phyloP scores from a whole-genome alignment of 1,140 invertebrate species.

The Parasteatoda tepidariorum region DNA sequence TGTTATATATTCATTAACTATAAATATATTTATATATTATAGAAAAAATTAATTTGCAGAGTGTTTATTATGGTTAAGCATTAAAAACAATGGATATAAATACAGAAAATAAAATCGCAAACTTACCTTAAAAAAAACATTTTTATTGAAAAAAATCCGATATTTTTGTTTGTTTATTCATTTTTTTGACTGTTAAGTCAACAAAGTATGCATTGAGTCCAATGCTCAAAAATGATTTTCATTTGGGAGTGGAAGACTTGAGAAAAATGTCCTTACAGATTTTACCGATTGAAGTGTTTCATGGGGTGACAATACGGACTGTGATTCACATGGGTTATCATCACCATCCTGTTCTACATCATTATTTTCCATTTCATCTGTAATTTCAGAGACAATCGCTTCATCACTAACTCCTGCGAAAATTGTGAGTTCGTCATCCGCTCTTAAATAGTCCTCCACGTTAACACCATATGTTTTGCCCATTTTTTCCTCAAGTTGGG shows the following conservation, averaged over 20 bases:
- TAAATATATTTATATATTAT: too few species aligned
- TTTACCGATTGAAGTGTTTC: constrained; percentile 1
- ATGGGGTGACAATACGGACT: constrained; percentile 2
- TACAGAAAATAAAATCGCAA: too few species aligned
- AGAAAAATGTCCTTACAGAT: constrained; percentile 4
- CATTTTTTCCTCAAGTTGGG: constrained; percentile 4
- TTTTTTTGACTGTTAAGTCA: constrained; percentile 11
- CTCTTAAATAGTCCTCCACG: constrained; percentile 2
- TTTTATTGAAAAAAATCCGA: background rate
- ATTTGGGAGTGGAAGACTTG: background rate
- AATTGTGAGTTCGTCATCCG: background rate
- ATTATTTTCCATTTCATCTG: background rate
- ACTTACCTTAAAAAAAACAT: too few species aligned
- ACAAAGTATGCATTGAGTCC: constrained; percentile 2
- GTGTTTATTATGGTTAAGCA: too few species aligned
- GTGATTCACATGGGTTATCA: background rate
- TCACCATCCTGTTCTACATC: background rate
- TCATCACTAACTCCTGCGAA: background rate
- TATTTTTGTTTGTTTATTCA: background rate
- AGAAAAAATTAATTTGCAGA: too few species aligned
- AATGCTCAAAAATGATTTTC: background rate
- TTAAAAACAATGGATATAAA: too few species aligned
- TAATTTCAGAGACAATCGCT: background rate
- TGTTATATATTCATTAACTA: too few species aligned
- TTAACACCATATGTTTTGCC: background rate